These are phyloP conservation scores for Henicopernis longicauda DNA, from an alignment of 2,113 vertebrate genomes.

Conservation along the genomic window DNA sequence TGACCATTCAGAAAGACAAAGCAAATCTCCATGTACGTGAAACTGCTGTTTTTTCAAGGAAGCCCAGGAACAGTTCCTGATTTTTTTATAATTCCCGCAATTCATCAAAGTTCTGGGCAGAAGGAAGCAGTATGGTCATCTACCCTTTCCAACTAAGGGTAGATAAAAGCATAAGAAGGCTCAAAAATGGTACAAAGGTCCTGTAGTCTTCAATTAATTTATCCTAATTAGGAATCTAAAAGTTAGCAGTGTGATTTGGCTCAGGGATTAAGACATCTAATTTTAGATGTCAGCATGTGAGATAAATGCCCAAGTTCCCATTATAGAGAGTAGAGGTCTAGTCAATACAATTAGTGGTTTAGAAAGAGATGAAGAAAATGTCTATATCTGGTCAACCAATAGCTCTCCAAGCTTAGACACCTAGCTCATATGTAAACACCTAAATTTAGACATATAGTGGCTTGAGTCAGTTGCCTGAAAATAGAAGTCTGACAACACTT, in stretches of 20 bases:
- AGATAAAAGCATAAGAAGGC: not conserved
- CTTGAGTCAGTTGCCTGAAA: constrained; percentile 37
- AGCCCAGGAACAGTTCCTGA: not conserved
- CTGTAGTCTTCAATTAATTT: constrained; percentile 7
- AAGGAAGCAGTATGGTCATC: not conserved
- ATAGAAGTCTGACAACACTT: constrained; percentile 20
- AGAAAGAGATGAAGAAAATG: constrained; percentile 31
- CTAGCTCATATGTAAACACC: not conserved
- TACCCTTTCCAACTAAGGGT: not conserved
- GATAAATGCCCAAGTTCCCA: constrained; percentile 8
- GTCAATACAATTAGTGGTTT: constrained; percentile 49
- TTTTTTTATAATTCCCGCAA: not conserved
- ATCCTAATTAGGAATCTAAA: constrained; percentile 2
- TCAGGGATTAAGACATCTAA: not conserved
- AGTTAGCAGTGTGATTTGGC: not conserved
- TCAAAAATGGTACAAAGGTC: not conserved
- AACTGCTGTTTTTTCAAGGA: not conserved
- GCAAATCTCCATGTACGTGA: not conserved
- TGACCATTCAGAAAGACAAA: not conserved
- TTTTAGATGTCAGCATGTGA: not conserved
- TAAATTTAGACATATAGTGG: constrained; percentile 25
- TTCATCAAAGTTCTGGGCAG: not conserved
- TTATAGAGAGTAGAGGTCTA: constrained; percentile 23
- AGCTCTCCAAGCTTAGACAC: not conserved
- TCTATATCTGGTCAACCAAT: constrained; percentile 42